Percentiles rank a stretch among this genome's conserved stretches.
These are phyloP conservation scores for Phrynosoma platyrhinos DNA, from an alignment of 2,113 vertebrate genomes.

Conservation along the genomic window DNA sequence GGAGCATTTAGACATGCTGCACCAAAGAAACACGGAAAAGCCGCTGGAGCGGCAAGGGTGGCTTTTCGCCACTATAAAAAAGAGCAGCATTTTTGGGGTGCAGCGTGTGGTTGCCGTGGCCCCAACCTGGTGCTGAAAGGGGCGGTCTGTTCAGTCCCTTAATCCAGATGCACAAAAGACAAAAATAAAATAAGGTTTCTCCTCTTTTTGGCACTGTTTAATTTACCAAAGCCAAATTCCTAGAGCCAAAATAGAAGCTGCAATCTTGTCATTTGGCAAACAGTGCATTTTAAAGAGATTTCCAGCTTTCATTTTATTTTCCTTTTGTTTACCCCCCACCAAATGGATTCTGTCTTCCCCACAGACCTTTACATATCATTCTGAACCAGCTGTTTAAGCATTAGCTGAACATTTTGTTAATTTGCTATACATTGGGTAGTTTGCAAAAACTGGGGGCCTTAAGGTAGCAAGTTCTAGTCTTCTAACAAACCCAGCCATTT, in stretches of 20 bases:
- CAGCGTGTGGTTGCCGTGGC: background rate
- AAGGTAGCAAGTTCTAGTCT: constrained; percentile 2
- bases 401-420: background rate
- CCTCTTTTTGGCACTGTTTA: constrained; percentile 24
- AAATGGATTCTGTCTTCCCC: background rate
- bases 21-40: too few species aligned
- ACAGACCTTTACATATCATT: constrained; percentile 17
- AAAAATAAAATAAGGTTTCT: background rate
- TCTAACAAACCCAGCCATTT: constrained; percentile 28
- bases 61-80: too few species aligned
- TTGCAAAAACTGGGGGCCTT: constrained; percentile 32
- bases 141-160: background rate
- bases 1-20: too few species aligned
- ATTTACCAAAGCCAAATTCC: constrained; percentile 67
- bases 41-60: too few species aligned
- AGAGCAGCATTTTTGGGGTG: too few species aligned
- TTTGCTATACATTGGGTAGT: constrained; percentile 18
- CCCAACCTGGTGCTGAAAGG: background rate
- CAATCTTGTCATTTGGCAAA: constrained; percentile 54
- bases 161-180: background rate
- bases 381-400: constrained; percentile 12
- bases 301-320: background rate
- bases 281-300: constrained; percentile 28
- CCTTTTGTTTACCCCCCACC: background rate
- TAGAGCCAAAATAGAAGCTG: constrained; percentile 55